A percentile compares a stretch with the other conserved stretches of the same genome.
Evolutionary conservation across 2,888 invertebrate genomes (phyloP).

Genomic region (Eristalinus sepulchralis): DNA sequence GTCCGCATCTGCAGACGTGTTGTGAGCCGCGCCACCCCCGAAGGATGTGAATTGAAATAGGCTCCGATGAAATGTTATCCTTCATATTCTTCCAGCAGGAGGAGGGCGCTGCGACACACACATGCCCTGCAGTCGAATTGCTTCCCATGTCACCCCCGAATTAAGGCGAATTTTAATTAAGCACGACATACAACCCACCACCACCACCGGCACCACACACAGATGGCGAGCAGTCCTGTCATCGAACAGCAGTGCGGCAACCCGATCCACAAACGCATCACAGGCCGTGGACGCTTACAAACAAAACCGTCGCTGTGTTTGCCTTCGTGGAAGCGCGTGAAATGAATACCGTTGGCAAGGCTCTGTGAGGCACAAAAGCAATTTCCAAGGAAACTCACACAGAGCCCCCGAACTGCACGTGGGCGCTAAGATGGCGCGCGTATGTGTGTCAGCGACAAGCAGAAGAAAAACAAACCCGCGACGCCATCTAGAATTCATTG

Average conservation of each 20-base stretch:
- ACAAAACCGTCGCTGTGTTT: neutral
- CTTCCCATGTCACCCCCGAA: neutral
- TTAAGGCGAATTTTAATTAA: slow-evolving; percentile 42
- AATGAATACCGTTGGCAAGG: neutral
- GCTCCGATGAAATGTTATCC: slow-evolving; percentile 33
- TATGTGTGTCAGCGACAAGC: neutral
- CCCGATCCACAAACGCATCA: neutral
- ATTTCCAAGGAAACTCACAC: neutral
- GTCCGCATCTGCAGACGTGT: neutral
- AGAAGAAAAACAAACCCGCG: neutral
- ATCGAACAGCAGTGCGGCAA: slow-evolving; percentile 30
- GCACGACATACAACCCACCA: neutral
- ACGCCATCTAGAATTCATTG: neutral
- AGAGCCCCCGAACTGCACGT: neutral
- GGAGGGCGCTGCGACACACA: neutral
- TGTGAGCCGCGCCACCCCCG: neutral
- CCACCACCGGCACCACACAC: neutral
- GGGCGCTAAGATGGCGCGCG: neutral
- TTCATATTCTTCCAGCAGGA: neutral
- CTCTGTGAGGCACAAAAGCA: neutral
- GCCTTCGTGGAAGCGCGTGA: neutral
- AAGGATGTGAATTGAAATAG: slow-evolving; percentile 13
- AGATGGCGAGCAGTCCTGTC: slow-evolving; percentile 22
- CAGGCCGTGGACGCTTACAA: neutral
- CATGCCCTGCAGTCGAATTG: neutral